These are phyloP conservation scores for Notarius lentiginosus DNA, from an alignment of 2,113 vertebrate genomes.

Conservation along the genomic window DNA sequence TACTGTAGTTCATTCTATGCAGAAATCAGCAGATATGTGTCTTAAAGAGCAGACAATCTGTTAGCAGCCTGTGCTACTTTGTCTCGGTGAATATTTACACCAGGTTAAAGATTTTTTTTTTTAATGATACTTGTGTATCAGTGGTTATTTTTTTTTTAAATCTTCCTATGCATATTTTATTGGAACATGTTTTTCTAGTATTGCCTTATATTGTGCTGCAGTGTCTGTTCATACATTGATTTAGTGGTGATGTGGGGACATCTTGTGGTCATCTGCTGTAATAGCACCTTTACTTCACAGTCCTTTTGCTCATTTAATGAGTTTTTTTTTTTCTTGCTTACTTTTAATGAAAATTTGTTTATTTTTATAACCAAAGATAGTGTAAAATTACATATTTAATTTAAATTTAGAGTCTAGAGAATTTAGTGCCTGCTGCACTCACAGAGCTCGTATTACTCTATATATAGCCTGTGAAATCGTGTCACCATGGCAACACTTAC, in stretches of 20 bases:
- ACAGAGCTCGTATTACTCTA: slow-evolving; percentile 41
- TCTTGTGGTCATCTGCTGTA: slow-evolving; percentile 62
- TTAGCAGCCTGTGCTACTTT: slow-evolving; percentile 17
- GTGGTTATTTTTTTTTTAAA: slow-evolving; percentile 2
- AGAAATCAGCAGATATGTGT: slow-evolving; percentile 34
- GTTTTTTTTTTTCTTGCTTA: not conserved
- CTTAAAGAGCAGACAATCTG: slow-evolving; percentile 37
- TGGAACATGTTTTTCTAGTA: slow-evolving; percentile 48
- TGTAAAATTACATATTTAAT: slow-evolving; percentile 46
- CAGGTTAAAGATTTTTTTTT: slow-evolving; percentile 9
- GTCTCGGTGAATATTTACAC: slow-evolving; percentile 36
- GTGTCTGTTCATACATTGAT: slow-evolving; percentile 17
- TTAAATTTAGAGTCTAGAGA: slow-evolving; percentile 66
- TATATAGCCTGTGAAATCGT: slow-evolving; percentile 55
- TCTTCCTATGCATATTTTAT: slow-evolving; percentile 12
- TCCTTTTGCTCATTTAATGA: slow-evolving; percentile 34
- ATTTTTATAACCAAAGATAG: slow-evolving; percentile 71
- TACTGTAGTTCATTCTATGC: slow-evolving; percentile 28
- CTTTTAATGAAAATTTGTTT: not conserved
- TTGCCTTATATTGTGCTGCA: slow-evolving; percentile 37
- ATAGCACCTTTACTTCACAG: slow-evolving; percentile 52
- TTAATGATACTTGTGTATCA: slow-evolving; percentile 53
- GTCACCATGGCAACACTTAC: slow-evolving; percentile 54
- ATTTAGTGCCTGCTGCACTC: slow-evolving; percentile 55
- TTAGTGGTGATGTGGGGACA: slow-evolving; percentile 46